Base-by-base conservation (phyloP, 2,888 invertebrate genomes). In the Zeuzera pyrina region DNA sequence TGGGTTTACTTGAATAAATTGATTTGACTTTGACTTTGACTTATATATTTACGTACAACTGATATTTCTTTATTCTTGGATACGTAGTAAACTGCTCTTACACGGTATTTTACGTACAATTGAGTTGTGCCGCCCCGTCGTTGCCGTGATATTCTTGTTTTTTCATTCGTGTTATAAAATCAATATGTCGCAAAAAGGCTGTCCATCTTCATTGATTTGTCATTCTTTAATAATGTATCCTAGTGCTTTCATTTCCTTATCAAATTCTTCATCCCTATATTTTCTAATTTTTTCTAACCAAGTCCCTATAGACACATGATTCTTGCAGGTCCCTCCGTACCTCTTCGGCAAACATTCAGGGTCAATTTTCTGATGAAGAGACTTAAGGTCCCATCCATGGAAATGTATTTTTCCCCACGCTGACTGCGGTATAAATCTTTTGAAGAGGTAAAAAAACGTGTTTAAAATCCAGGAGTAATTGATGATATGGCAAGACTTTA, bases 391-490 rank as follows among this genome's bases (percentile, higher is more conserved):
- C 36, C 38, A 49, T 4, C 81, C 78, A 36, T 83, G 81, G 48
- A 83, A 83, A 41, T 59, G 58, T 13, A 83, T 71, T 16, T 53
- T 62, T 28, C 86, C 77, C 55, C 85, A 86, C 72, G 90, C 88
- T 12, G 78, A 54, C 15, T 87, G 81, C 34, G 89, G 89, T 14
- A 93, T 78, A 41, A 93, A 86, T 3, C 90, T 89, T 50, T 91
- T 92, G 68, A 93, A 92, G 16, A 92, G 81, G 38, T 88, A 89
- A 57, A 89, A 90, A 42, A 91, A 88, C 2, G 90, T 86, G 63
- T 91, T 91, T 47, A 93, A 89, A 1, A 91, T 74, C 91, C 92
- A 92, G 12, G 91, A 91, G 64, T 93, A 91, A 66, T 92, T 89
- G 16, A 93, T 85, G 37, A 93, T 86, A 69, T 93, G 93, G 30